Evolutionary conservation across 2,797 vertebrate genomes (phyloP).

Genomic region (Acomys russatus): DNA sequence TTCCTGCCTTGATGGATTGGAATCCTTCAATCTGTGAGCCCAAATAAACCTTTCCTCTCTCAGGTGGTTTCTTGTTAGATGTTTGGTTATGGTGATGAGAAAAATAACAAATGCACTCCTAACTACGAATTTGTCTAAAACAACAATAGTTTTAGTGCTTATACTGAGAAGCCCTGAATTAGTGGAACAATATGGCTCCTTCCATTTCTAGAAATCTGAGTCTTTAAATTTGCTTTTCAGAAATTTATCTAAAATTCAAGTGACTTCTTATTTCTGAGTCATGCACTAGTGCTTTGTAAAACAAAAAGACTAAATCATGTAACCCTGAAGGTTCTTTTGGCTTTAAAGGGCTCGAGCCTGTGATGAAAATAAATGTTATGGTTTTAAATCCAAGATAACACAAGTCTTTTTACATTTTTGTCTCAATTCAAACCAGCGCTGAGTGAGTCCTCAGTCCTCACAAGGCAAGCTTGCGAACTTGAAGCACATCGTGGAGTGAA

Average conservation of each 20-base stretch:
- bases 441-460: constrained; percentile 34
- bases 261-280: constrained; percentile 56
- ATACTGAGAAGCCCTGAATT: background rate
- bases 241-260: constrained; percentile 54
- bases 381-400: constrained; percentile 68
- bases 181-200: background rate
- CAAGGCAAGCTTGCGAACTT: constrained; percentile 15
- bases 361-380: constrained; percentile 75
- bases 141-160: background rate
- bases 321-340: constrained; percentile 66
- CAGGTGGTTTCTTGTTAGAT: background rate
- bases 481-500: background rate
- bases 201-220: constrained; percentile 32
- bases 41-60: background rate
- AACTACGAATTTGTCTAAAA: background rate
- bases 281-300: constrained; percentile 50
- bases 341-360: constrained; percentile 64
- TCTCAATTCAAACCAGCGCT: constrained; percentile 59
- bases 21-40: background rate
- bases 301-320: constrained; percentile 57
- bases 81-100: background rate
- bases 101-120: background rate
- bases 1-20: too few relatives aligned
- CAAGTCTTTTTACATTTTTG: constrained; percentile 66
- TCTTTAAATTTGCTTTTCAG: constrained; percentile 9